Conservation (phyloP, 2,797 vertebrate genomes). For the Onychomys leucogaster region DNA sequence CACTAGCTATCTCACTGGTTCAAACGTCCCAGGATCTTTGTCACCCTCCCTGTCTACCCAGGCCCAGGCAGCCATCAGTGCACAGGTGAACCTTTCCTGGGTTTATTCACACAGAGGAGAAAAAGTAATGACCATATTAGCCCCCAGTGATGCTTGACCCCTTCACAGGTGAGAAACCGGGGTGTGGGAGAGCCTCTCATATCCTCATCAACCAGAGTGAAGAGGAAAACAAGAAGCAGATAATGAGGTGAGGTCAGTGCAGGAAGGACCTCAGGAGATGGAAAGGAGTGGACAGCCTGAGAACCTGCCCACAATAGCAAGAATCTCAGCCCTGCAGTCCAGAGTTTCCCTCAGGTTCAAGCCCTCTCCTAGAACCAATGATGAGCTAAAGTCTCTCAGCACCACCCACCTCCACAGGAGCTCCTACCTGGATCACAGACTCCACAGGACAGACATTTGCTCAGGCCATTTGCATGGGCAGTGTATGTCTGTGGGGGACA, state of each 20-base stretch:
- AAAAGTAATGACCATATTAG: neutral
- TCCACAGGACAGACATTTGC: conserved; percentile 70
- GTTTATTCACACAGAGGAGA: neutral
- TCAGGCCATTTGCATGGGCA: conserved; percentile 70
- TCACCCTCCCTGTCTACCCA: neutral
- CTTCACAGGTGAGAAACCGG: neutral
- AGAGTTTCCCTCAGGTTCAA: neutral
- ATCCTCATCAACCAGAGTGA: neutral
- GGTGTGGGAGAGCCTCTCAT: neutral
- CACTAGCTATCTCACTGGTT: neutral
- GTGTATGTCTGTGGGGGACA: conserved; percentile 49
- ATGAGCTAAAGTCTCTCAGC: too few relatives aligned
- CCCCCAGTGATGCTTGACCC: neutral
- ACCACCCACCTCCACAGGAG: too few relatives aligned
- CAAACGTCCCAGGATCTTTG: neutral
- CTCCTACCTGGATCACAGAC: conserved; percentile 74
- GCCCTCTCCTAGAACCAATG: neutral
- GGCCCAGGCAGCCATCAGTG: neutral
- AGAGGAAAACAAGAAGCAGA: neutral
- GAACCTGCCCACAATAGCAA: neutral
- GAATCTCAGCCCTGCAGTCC: neutral
- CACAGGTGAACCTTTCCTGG: neutral
- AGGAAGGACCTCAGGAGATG: neutral
- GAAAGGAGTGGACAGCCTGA: neutral
- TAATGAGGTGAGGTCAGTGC: neutral